Evolutionary conservation across 2,888 invertebrate genomes (phyloP), one percentile per base, ranked within the genome.

Genomic region (Hecatera dysodea): DNA sequence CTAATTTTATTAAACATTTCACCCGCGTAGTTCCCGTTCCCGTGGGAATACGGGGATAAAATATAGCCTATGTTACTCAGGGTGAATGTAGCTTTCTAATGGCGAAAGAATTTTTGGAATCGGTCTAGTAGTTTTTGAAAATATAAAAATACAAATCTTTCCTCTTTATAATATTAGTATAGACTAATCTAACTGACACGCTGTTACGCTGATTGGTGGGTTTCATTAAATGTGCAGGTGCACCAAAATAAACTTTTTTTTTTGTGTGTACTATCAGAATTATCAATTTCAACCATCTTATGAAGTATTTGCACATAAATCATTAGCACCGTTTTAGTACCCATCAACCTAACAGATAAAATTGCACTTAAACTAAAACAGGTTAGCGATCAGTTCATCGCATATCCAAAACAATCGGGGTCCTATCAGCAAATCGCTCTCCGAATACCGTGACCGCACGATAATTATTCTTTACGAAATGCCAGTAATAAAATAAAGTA

Each of bases 381-480:
- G 50, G 65, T 75, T 48, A 9, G 7, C 27, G 27, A 67, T 75
- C 22, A 56, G 64, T 33, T 11, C 64, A 80, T 77, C 77, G 52
- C 29, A 15, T 59, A 76, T 50, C 48, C 59, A 60, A 39, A 60
- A 63, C 53, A 79, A 61, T 64, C 22, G 19, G 12, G 56, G 33
- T 66, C 33, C 59, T 60, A 75, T 80, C 80, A 48, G 48, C 42
- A 27, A 75, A 76, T 81, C 52, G 42, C 72, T 60, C 60, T 77
- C 36, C 62, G 44, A 66, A 76, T 22, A 6, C 12, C 36, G 36
- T 57, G 15, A 62, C 33, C n/a, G 59, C 55, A 66, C 50, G 66
- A 29, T 70, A 65, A 74, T 74, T 72, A 80, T 64, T 66, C 42
- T 64, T 61, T 61, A 80, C 52, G 65, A 68, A 72, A 82, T 77